Evolutionary conservation across 2,113 vertebrate genomes (phyloP), one percentile per base, ranked within the genome.

Genomic region (Pipra filicauda): DNA sequence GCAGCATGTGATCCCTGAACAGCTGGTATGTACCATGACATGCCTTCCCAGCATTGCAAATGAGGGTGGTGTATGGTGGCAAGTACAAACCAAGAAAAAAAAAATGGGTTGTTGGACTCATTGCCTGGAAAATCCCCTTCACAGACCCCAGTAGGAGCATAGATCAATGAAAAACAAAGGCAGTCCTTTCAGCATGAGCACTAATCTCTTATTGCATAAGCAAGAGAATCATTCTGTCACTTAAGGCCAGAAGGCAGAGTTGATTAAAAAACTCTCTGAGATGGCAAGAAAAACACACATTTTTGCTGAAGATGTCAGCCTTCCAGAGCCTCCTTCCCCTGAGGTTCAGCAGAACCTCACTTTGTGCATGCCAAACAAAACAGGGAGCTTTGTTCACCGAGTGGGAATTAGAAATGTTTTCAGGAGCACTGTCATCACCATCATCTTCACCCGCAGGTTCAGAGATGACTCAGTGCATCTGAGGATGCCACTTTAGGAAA

Each of bases 401-500:
- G 93, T 95, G 52, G 76, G 86, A 93, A 74, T 57, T 26, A 81
- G 55, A 92, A 90, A 89, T 87, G 35, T 51, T 91, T 93, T 65
- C 72, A 92, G 79, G 51, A 91, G 85, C 85, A 71, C 67, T 94
- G 94, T 91, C 85, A 86, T 86, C 82, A 64, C 78, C 64, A 21
- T 76, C 75, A 27, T 75, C 80, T 81, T 95, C 83, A 89, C 64
- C 35, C 65, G 86, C 93, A 86, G 75, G 83, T 92, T 96, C 67
- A 88, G 72, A 86, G 64, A 92, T 83, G 83, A 96, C 59, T 96
- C 92, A 86, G 83, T 86, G 83, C 12, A 10, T 92, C 65, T 91
- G 46, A 92, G 72, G 75, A 73, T 84, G 51, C 64, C 33, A 71
- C 55, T 84, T 95, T 89, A 84, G 91, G 83, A 95, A 93, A 88